Percentiles rank a stretch among this genome's conserved stretches.
Conservation (phyloP, 2,888 invertebrate genomes). For the Liopterus haemorrhoidalis region DNA sequence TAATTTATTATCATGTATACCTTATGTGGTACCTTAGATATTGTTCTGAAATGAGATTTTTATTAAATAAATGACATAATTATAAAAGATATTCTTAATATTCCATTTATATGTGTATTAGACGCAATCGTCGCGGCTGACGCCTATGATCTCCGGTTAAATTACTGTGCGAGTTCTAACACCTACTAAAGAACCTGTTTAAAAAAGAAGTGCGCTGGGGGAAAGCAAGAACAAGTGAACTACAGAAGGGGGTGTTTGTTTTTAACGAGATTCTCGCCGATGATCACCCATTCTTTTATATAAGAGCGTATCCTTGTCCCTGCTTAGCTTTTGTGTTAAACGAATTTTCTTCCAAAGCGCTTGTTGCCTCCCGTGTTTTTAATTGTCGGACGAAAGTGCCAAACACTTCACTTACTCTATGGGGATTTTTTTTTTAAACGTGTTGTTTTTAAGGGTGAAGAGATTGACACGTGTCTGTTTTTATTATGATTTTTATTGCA, state of each 20-base stretch:
- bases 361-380: slow-evolving; percentile 21
- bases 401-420: slow-evolving; percentile 11
- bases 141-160: slow-evolving; percentile 14
- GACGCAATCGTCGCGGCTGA: no score
- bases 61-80: no score
- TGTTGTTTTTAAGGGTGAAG: no score
- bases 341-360: slow-evolving; percentile 23
- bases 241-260: slow-evolving; percentile 40
- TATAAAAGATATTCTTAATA: no score
- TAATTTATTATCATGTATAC: no score
- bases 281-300: slow-evolving; percentile 14
- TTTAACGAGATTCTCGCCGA: slow-evolving; percentile 43
- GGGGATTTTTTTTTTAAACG: no score
- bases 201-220: slow-evolving; percentile 37
- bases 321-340: slow-evolving; percentile 20
- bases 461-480: no score
- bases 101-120: no score
- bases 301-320: background rate
- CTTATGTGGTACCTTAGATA: no score
- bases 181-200: slow-evolving; percentile 42
- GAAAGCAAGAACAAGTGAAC: slow-evolving; percentile 25
- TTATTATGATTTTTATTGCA: no score
- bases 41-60: no score
- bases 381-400: slow-evolving; percentile 14
- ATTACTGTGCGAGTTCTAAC: slow-evolving; percentile 34